Conservation (phyloP, 2,797 vertebrate genomes). For the Propithecus deckenii region DNA sequence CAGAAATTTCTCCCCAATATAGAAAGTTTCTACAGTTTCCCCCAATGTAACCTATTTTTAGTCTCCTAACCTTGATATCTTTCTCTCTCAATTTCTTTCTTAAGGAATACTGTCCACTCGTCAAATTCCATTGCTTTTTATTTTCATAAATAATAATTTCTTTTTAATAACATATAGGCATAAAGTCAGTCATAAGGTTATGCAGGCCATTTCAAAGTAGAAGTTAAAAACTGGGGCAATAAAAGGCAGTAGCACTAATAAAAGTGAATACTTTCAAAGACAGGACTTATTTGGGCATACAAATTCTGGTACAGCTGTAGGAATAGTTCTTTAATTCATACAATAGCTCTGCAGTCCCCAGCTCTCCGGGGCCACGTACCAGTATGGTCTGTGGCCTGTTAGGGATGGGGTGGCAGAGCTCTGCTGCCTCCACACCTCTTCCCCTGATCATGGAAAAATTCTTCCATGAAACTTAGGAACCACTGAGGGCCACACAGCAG, state of each 20-base stretch:
- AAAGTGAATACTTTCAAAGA: neutral
- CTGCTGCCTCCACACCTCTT: too few species aligned
- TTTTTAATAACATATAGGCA: neutral
- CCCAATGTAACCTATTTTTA: neutral
- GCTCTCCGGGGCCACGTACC: rapidly evolving
- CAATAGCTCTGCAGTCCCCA: too few species aligned
- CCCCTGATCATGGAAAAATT: too few species aligned
- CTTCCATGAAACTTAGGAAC: too few species aligned
- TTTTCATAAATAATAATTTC: neutral
- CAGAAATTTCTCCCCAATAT: neutral
- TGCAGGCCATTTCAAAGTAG: neutral
- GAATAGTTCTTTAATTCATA: neutral
- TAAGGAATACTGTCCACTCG: neutral
- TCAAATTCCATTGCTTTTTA: neutral
- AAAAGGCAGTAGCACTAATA: neutral
- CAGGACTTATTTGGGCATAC: neutral
- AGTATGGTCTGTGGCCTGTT: too few species aligned
- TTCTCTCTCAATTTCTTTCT: neutral
- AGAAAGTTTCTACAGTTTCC: neutral
- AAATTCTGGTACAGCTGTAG: neutral
- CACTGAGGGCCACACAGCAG: too few species aligned
- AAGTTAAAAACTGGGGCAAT: neutral
- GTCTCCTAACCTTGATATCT: neutral
- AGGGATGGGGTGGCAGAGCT: too few species aligned
- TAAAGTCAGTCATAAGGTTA: neutral